Evolutionary conservation across 2,888 invertebrate genomes (phyloP), one percentile per base, ranked within the genome.

Genomic region (Epistrophe grossulariae): DNA sequence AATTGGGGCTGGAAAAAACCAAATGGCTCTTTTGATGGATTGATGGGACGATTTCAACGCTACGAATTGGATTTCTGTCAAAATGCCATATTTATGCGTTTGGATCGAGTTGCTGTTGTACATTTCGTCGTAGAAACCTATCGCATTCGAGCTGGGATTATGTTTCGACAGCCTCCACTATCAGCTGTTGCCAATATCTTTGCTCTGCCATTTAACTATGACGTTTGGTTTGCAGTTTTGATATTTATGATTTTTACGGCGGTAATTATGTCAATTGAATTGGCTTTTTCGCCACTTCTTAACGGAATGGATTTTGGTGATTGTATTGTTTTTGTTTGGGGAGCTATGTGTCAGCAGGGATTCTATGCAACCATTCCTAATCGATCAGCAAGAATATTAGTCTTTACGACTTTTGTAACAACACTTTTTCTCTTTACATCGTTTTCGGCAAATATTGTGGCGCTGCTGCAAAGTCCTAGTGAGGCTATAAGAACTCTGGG

Each of bases 381-480:
- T 89, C 89, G 93, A 60, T 94, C 95, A 2, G 94, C 93, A 0
- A 93, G 95, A 10, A 91, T 94, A 83, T 93, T 94, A 64, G 93
- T 95, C 89, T 94, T 95, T 88, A 93, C 93, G 74, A 93, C 94
- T 66, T 93, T 95, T 89, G 91, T 94, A 66, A 92, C 94, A 1
- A 93, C 94, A 0, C 91, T 95, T 62, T 95, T 95, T 91, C 90
- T 94, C 40, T 95, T 94, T 90, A 95, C 95, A 5, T 94, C 95
- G 1, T 95, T 95, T 91, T 95, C 95, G n/a, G 95, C 95, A 28
- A 95, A 95, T 92, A 94, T 95, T 88, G 95, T 95, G 87, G 94
- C 94, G 15, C 92, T 95, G 81, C 92, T 95, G 88, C 95, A 95
- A 91, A 94, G 94, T 88, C 95, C 95, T n/a, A 95, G 95, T 91